Evolutionary conservation across 2,888 invertebrate genomes (phyloP).

Genomic region (Kuschelorhynchus macadamiae): DNA sequence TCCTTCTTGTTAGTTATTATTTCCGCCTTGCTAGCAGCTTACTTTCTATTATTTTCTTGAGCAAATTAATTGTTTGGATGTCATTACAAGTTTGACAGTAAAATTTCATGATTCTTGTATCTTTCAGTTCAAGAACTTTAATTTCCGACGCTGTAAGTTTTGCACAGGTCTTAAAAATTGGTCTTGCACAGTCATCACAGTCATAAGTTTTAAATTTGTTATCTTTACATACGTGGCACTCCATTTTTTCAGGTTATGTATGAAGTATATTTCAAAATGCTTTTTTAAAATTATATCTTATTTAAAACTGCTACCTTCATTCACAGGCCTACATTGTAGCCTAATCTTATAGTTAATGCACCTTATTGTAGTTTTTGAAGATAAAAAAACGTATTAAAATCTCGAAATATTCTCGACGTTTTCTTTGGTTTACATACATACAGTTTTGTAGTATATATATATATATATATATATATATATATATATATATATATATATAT

Average conservation of each 20-base stretch:
- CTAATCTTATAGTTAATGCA: not conserved
- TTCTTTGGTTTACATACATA: too few relatives aligned
- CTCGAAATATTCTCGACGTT: too few relatives aligned
- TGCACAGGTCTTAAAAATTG: not conserved
- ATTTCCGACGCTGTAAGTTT: not conserved
- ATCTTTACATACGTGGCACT: slow-evolving; percentile 7
- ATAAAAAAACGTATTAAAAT: too few relatives aligned
- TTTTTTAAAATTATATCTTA: too few relatives aligned
- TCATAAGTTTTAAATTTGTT: not conserved
- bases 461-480: too few relatives aligned
- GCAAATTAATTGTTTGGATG: not conserved
- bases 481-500: too few relatives aligned
- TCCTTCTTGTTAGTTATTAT: not conserved
- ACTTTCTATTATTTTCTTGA: too few relatives aligned
- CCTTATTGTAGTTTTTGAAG: too few relatives aligned
- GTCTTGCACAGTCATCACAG: not conserved
- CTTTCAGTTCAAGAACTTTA: not conserved
- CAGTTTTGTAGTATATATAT: too few relatives aligned
- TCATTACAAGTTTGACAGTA: not conserved
- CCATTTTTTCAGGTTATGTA: slow-evolving; percentile 7
- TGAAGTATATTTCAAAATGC: too few relatives aligned
- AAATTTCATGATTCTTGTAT: not conserved
- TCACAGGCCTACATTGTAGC: not conserved
- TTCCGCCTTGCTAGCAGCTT: not conserved
- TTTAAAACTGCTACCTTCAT: too few relatives aligned